phyloP scores from a whole-genome alignment of 2,888 invertebrate species.

The Serrognathus titanus region DNA sequence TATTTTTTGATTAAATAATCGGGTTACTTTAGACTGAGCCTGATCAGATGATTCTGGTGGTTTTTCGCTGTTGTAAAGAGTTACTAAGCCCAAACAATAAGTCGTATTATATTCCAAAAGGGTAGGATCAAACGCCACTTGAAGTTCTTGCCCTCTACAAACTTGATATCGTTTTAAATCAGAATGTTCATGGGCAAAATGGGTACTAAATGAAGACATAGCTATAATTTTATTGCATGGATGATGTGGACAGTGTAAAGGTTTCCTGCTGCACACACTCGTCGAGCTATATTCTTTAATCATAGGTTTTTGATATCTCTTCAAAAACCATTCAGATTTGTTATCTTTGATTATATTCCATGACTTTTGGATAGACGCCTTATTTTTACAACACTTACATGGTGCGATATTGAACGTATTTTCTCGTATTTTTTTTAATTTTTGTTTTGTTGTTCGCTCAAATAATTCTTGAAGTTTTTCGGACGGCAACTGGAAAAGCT shows the following conservation, averaged over 20 bases:
- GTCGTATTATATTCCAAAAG: conserved; percentile 11
- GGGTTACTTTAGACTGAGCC: conserved; percentile 33
- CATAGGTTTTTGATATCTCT: conserved; percentile 4
- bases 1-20: conserved; percentile 34
- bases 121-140: conserved; percentile 7
- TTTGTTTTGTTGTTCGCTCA: conserved; percentile 12
- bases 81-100: conserved; percentile 39
- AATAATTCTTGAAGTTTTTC: conserved; percentile 29
- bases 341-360: neutral
- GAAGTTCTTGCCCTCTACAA: conserved; percentile 26
- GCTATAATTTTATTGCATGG: conserved; percentile 42
- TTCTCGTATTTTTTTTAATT: conserved; percentile 2
- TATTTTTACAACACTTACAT: conserved; percentile 9
- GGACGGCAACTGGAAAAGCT: conserved; percentile 34
- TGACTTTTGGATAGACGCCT: neutral
- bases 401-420: neutral
- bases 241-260: conserved; percentile 39
- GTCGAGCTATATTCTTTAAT: conserved; percentile 6
- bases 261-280: conserved; percentile 25
- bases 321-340: conserved; percentile 8
- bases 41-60: conserved; percentile 29
- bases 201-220: conserved; percentile 38
- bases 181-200: conserved; percentile 44
- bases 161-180: conserved; percentile 26
- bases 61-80: conserved; percentile 36